Conservation (phyloP, 2,113 vertebrate genomes). For the Syngnathus floridae region DNA sequence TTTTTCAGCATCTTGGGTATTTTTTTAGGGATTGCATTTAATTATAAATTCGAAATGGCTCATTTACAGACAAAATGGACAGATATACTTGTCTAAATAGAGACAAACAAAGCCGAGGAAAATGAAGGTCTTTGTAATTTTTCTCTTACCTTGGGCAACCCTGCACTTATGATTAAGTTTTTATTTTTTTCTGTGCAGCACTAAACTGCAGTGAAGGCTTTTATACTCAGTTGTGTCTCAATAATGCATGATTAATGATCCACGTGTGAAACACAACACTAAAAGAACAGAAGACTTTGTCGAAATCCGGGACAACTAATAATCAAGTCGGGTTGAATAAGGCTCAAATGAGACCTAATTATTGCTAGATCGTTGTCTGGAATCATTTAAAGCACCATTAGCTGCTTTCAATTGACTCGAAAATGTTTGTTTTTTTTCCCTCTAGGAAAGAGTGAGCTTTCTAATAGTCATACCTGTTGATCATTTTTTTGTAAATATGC, state of each 20-base stretch:
- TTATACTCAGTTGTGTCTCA: conserved; percentile 65
- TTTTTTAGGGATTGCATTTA: background rate
- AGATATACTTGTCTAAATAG: background rate
- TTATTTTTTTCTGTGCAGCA: conserved; percentile 34
- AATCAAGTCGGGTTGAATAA: no score
- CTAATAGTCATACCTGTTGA: background rate
- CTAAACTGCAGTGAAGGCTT: conserved; percentile 58
- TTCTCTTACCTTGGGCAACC: conserved; percentile 39
- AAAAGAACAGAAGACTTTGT: conserved; percentile 26
- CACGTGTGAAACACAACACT: conserved; percentile 66
- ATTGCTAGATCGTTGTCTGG: no score
- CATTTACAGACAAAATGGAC: no score
- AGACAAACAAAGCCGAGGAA: conserved; percentile 17
- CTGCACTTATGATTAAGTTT: conserved; percentile 31
- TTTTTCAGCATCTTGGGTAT: background rate
- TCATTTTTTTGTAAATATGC: background rate
- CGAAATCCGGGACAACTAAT: no score
- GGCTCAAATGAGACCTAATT: no score
- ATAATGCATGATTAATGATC: conserved; percentile 77
- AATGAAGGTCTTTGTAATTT: conserved; percentile 26
- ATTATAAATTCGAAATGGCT: no score
- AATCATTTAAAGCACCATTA: no score
- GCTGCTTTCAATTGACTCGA: no score
- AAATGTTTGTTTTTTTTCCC: no score
- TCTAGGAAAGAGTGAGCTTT: no score